Percentiles rank a stretch among this genome's conserved stretches.
Evolutionary conservation across 2,797 vertebrate genomes (phyloP).

Genomic region (Danio tinwini): DNA sequence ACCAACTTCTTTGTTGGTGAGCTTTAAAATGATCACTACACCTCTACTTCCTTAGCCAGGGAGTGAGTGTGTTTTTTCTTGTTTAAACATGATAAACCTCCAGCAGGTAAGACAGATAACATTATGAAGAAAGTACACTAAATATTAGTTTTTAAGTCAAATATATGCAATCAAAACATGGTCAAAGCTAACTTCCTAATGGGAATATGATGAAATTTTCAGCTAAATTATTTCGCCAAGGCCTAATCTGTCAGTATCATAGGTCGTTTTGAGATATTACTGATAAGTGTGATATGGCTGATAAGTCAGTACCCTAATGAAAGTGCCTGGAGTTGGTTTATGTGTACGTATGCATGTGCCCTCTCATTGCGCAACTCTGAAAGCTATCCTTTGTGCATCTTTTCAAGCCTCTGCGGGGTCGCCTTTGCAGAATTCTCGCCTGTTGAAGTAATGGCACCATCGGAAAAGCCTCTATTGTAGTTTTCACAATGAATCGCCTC

Average conservation of each 20-base stretch:
- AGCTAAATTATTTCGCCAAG: neutral
- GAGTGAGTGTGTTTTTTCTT: slow-evolving; percentile 41
- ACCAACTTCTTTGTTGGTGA: slow-evolving; percentile 70
- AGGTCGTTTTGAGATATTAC: slow-evolving; percentile 26
- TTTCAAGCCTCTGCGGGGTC: slow-evolving; percentile 79
- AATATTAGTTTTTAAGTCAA: neutral
- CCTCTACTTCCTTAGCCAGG: slow-evolving; percentile 57
- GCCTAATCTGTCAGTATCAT: slow-evolving; percentile 4
- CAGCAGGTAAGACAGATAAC: slow-evolving; percentile 51
- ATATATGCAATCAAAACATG: neutral
- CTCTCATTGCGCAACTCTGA: slow-evolving; percentile 77
- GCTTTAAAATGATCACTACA: slow-evolving; percentile 71
- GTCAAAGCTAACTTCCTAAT: neutral
- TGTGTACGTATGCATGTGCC: slow-evolving; percentile 73
- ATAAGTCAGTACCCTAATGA: slow-evolving; percentile 69
- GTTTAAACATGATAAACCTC: slow-evolving; percentile 40
- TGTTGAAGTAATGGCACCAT: slow-evolving; percentile 94
- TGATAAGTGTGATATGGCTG: slow-evolving; percentile 32
- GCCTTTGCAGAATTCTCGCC: slow-evolving; percentile 91
- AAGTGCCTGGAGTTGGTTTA: slow-evolving; percentile 66
- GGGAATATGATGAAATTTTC: neutral
- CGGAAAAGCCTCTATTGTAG: slow-evolving; percentile 86
- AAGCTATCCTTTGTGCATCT: slow-evolving; percentile 81
- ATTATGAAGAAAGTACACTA: slow-evolving; percentile 27
- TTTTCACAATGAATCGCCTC: slow-evolving; percentile 86